Conservation (phyloP, 1,140 invertebrate genomes). For the Geopemphigus sp. region DNA sequence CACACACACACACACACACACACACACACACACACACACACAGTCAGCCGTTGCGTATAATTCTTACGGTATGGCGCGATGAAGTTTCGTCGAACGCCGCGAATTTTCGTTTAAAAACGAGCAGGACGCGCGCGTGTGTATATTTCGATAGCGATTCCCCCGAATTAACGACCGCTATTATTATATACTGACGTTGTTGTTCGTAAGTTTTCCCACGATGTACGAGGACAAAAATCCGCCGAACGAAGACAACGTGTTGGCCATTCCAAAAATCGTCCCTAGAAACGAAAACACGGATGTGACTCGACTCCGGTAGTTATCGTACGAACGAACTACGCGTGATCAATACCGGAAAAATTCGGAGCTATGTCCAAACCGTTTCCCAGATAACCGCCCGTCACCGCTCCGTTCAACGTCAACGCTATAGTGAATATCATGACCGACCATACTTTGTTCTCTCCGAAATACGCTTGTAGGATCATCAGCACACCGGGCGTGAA, state of each 20-base stretch:
- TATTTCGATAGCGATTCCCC: no score
- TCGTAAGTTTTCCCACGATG: constrained; percentile 80
- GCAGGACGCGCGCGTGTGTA: no score
- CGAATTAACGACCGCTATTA: no score
- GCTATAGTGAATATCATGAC: constrained; percentile 73
- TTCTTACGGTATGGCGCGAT: no score
- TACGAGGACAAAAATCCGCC: constrained; percentile 82
- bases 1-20: no score
- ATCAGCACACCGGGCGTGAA: constrained; percentile 57
- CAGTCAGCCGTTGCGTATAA: no score
- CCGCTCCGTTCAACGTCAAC: constrained; percentile 78
- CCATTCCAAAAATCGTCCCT: constrained; percentile 81
- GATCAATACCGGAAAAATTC: constrained; percentile 71
- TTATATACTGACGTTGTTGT: constrained; percentile 65
- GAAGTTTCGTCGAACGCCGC: no score
- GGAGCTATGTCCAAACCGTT: constrained; percentile 88
- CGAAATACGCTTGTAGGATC: constrained; percentile 68
- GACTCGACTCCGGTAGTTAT: not conserved
- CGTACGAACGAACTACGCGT: not conserved
- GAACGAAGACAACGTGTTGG: constrained; percentile 84
- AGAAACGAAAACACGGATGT: constrained; percentile 47
- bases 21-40: no score
- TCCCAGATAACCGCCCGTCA: constrained; percentile 82
- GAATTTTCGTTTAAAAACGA: no score
- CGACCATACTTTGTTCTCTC: constrained; percentile 66